phyloP scores from a whole-genome alignment of 2,113 vertebrate species.

The Agelaius phoeniceus region DNA sequence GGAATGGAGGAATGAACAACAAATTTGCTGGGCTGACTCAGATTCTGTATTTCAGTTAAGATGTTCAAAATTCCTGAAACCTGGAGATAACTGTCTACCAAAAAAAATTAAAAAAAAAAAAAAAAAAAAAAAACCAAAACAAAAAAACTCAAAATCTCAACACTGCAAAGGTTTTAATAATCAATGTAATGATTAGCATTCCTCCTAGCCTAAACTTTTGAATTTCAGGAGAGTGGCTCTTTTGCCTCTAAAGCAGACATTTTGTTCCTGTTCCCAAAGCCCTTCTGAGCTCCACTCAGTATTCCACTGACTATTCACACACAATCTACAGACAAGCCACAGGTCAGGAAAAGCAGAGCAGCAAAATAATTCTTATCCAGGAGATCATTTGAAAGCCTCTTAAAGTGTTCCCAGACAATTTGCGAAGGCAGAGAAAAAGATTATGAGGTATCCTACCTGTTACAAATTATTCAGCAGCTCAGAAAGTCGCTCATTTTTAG shows the following conservation, averaged over 20 bases:
- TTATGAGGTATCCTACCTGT: not conserved
- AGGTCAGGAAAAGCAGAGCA: not conserved
- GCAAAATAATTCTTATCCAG: slow-evolving; percentile 32
- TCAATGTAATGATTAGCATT: not conserved
- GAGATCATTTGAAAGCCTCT: slow-evolving; percentile 12
- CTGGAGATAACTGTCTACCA: not conserved
- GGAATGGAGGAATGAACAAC: not conserved
- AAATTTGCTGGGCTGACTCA: not conserved
- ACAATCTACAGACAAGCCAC: not conserved
- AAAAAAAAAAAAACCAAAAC: too few relatives aligned
- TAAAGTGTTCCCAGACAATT: slow-evolving; percentile 8
- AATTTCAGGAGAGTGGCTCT: not conserved
- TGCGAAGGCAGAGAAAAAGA: not conserved
- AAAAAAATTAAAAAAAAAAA: not conserved
- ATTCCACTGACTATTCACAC: not conserved
- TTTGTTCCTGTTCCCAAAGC: not conserved
- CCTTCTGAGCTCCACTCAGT: not conserved
- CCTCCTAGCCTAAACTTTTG: not conserved
- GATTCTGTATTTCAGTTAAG: not conserved
- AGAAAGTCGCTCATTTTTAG: not conserved
- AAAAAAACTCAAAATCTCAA: not conserved
- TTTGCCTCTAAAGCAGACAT: not conserved
- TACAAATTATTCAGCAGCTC: slow-evolving; percentile 5
- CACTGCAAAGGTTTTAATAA: not conserved
- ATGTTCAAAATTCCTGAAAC: not conserved